Conservation (phyloP, 1,140 invertebrate species). For the Panulirus ornatus region DNA sequence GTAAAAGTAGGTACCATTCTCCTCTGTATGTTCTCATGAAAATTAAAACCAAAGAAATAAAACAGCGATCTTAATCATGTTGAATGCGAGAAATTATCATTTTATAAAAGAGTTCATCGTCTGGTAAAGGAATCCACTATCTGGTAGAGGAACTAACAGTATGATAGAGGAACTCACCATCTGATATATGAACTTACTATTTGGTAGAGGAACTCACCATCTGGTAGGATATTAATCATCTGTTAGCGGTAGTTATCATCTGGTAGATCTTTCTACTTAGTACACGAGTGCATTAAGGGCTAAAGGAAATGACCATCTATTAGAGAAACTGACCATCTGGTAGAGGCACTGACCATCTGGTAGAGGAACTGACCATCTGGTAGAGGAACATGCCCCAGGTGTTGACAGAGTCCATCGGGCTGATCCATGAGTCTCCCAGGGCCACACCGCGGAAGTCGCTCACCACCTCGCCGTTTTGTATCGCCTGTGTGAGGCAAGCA, state of each 20-base stretch:
- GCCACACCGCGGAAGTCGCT: constrained; percentile 88
- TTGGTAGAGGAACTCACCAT: background rate
- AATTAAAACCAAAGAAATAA: too few species aligned
- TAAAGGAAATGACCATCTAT: too few species aligned
- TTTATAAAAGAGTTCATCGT: background rate
- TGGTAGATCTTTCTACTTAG: too few species aligned
- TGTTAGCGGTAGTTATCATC: too few species aligned
- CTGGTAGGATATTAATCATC: too few species aligned
- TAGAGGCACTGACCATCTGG: constrained; percentile 80
- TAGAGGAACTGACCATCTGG: constrained; percentile 81
- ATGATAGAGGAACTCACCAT: background rate
- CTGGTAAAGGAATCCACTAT: background rate
- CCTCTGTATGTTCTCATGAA: too few species aligned
- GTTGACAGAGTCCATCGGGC: constrained; percentile 87
- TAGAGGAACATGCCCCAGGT: constrained; percentile 89
- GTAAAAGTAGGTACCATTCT: too few species aligned
- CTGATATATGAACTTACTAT: too few species aligned
- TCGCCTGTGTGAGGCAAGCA: constrained; percentile 82
- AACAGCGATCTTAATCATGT: too few species aligned
- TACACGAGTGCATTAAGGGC: too few species aligned
- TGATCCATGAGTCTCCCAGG: constrained; percentile 92
- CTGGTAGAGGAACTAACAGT: background rate
- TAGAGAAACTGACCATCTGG: too few species aligned
- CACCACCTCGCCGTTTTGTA: constrained; percentile 82
- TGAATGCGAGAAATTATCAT: too few species aligned